A percentile compares a stretch with the other conserved stretches of the same genome.
Evolutionary conservation across 2,888 invertebrate genomes (phyloP).

Genomic region (Nemapogon koenigi): DNA sequence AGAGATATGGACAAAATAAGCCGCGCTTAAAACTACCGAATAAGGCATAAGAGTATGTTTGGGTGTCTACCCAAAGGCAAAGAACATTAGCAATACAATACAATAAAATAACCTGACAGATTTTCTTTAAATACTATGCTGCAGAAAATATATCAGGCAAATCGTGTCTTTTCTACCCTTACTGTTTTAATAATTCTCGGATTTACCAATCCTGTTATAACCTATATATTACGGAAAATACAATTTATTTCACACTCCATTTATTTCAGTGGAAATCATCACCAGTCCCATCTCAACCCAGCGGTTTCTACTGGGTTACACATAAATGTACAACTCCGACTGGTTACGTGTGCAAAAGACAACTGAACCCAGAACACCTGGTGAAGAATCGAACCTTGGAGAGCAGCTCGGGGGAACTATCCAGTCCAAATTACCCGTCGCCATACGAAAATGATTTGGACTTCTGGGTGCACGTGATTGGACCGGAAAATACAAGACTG

Average conservation of each 20-base stretch:
- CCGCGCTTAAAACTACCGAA: too few relatives aligned
- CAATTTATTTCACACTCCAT: conserved; percentile 10
- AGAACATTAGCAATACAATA: too few relatives aligned
- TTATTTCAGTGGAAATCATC: conserved; percentile 70
- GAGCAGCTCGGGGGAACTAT: conserved; percentile 68
- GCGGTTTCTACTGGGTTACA: conserved; percentile 75
- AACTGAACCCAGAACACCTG: conserved; percentile 41
- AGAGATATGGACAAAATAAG: too few relatives aligned
- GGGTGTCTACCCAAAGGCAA: too few relatives aligned
- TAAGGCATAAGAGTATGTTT: too few relatives aligned
- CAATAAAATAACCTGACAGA: too few relatives aligned
- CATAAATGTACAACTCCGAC: conserved; percentile 69
- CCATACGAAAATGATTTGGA: conserved; percentile 76
- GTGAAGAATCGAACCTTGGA: conserved; percentile 70
- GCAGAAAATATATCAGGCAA: too few relatives aligned
- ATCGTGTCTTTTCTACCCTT: too few relatives aligned
- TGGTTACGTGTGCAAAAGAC: conserved; percentile 72
- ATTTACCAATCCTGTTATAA: too few relatives aligned
- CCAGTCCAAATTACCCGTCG: conserved; percentile 75
- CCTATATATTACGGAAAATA: too few relatives aligned
- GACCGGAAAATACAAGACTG: conserved; percentile 70
- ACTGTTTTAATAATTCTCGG: too few relatives aligned
- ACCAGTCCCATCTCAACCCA: conserved; percentile 68
- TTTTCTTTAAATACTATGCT: too few relatives aligned
- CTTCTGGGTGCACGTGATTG: conserved; percentile 72